phyloP scores from a whole-genome alignment of 2,797 vertebrate genomes.

The Fistularia tabacaria region DNA sequence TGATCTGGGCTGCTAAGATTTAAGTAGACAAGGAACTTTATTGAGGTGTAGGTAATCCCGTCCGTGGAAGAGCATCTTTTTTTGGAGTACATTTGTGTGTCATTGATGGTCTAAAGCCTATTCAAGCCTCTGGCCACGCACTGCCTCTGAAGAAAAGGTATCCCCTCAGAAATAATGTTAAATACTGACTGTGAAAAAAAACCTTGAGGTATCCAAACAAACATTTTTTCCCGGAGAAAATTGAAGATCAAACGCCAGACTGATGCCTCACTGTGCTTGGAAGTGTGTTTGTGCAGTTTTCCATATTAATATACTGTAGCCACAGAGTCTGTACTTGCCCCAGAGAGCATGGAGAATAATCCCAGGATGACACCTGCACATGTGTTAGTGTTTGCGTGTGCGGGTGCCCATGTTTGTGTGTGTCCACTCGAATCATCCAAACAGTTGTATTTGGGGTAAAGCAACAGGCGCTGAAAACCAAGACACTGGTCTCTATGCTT shows the following conservation, averaged over 20 bases:
- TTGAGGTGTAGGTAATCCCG: constrained; percentile 35
- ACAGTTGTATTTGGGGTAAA: constrained; percentile 1
- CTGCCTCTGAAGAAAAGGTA: constrained; percentile 34
- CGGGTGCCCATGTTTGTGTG: constrained; percentile 1
- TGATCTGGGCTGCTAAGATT: constrained; percentile 9
- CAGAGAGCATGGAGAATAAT: constrained; percentile 55
- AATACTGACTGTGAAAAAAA: constrained; percentile 62
- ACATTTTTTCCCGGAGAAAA: constrained; percentile 50
- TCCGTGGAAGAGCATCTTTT: constrained; percentile 14
- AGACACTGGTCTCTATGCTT: constrained; percentile 45
- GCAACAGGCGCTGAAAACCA: constrained; percentile 58
- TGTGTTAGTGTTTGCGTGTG: constrained; percentile 9
- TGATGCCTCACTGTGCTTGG: constrained; percentile 39
- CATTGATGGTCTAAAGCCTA: constrained; percentile 23
- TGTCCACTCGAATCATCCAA: background rate
- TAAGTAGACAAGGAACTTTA: constrained; percentile 41
- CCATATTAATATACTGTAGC: constrained; percentile 55
- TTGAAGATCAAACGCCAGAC: constrained; percentile 49
- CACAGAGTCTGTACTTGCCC: constrained; percentile 44
- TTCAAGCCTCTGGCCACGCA: constrained; percentile 33
- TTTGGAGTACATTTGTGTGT: constrained; percentile 4
- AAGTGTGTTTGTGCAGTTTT: constrained; percentile 35
- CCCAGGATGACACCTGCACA: constrained; percentile 50
- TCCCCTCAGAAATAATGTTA: constrained; percentile 58
- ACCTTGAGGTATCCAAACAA: constrained; percentile 64